phyloP scores from a whole-genome alignment of 2,113 vertebrate species.

The Tragulus kanchil region DNA sequence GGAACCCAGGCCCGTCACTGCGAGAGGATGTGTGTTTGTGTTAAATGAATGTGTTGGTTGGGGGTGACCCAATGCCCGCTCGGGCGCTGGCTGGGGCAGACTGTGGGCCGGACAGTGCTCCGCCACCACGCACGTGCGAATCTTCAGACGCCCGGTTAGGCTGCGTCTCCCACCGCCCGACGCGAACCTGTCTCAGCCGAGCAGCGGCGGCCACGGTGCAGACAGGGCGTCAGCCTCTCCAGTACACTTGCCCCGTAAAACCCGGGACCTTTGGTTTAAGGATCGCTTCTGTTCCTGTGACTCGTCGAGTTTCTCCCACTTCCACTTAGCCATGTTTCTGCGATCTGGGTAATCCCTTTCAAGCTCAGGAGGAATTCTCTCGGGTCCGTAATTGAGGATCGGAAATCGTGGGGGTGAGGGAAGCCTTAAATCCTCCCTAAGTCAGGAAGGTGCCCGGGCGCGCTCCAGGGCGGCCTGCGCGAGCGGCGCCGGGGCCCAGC shows the following conservation, averaged over 20 bases:
- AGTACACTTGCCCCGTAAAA: background rate
- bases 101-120: background rate
- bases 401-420: background rate
- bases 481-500: background rate
- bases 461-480: background rate
- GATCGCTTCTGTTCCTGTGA: background rate
- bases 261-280: slow-evolving; percentile 1
- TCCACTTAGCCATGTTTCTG: slow-evolving; percentile 56
- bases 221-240: background rate
- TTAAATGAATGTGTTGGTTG: fast-evolving
- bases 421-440: background rate
- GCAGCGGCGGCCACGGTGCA: background rate
- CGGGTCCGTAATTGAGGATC: slow-evolving; percentile 35
- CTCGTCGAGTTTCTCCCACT: slow-evolving; percentile 9
- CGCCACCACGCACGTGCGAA: background rate
- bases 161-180: background rate
- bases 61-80: background rate
- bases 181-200: background rate
- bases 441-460: background rate
- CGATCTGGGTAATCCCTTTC: slow-evolving; percentile 68
- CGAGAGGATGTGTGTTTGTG: background rate
- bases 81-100: too few relatives aligned
- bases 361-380: slow-evolving; percentile 65
- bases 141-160: background rate
- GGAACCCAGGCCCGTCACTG: fast-evolving